Evolutionary conservation across 2,113 vertebrate species (phyloP).

Genomic region (Oreochromis niloticus): DNA sequence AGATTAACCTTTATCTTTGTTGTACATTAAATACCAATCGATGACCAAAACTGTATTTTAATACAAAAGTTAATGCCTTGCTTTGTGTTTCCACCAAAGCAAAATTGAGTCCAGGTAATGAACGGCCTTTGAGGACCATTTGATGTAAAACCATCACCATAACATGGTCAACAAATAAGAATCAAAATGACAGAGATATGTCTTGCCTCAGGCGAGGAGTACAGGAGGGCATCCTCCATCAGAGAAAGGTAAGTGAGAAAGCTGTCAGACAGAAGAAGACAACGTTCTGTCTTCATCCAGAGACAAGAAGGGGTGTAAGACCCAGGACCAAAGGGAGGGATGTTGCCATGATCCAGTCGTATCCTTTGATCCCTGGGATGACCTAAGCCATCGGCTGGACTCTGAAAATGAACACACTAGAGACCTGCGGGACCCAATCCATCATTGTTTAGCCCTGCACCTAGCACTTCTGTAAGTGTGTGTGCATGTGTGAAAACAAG

Average conservation of each 20-base stretch:
- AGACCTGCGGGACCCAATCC: conserved; percentile 48
- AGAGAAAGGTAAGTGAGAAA: conserved; percentile 20
- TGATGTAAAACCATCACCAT: background rate
- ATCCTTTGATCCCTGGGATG: conserved; percentile 65
- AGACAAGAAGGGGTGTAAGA: background rate
- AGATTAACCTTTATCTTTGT: background rate
- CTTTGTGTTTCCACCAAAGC: background rate
- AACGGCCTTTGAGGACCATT: background rate
- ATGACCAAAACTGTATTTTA: background rate
- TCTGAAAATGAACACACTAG: conserved; percentile 56
- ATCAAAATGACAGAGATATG: conserved; percentile 15
- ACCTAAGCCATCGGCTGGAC: conserved; percentile 46
- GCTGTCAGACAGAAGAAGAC: conserved; percentile 20
- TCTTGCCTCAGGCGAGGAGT: conserved; percentile 22
- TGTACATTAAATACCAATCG: background rate
- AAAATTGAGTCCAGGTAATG: background rate
- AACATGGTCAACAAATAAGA: background rate
- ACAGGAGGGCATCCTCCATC: conserved; percentile 9
- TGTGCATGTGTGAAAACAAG: background rate
- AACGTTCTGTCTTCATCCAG: conserved; percentile 38
- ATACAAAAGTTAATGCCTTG: background rate
- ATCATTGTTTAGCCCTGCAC: conserved; percentile 40
- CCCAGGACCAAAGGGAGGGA: conserved; percentile 32
- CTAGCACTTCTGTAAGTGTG: background rate
- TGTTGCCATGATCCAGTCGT: conserved; percentile 39